A percentile compares a stretch with the other conserved stretches of the same genome.
Evolutionary conservation across 2,797 vertebrate species (phyloP).

Genomic region (Poeciliopsis infans): DNA sequence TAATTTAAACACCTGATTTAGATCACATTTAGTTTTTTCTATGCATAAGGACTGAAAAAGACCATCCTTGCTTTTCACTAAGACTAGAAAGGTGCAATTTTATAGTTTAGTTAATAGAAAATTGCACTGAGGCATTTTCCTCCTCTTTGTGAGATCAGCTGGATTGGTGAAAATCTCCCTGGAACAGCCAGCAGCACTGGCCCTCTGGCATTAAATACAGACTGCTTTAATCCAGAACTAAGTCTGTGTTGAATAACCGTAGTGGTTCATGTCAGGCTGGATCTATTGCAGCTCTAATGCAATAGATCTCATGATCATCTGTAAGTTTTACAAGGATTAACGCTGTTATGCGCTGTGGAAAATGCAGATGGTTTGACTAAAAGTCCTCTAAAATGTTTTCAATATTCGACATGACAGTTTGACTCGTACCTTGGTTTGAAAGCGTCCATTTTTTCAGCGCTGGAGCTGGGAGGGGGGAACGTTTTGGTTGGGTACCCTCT

Average conservation of each 20-base stretch:
- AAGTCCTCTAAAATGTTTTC: not conserved
- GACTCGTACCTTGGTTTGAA: constrained; percentile 78
- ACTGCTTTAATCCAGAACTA: constrained; percentile 57
- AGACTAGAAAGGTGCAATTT: not conserved
- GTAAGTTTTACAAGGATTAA: constrained; percentile 54
- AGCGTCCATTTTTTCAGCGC: constrained; percentile 68
- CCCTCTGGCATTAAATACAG: constrained; percentile 36
- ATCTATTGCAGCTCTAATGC: constrained; percentile 22
- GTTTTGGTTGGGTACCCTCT: constrained; percentile 86
- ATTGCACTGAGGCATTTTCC: not conserved
- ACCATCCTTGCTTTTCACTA: not conserved
- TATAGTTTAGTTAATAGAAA: not conserved
- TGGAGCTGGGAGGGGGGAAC: constrained; percentile 79
- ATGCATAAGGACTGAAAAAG: not conserved
- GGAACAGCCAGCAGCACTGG: constrained; percentile 26
- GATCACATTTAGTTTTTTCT: not conserved
- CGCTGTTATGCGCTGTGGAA: not conserved
- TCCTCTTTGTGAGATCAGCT: not conserved
- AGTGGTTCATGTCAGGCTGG: constrained; percentile 25
- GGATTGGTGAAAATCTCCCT: not conserved
- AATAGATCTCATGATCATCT: constrained; percentile 44
- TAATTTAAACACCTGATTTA: not conserved
- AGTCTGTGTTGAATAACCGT: constrained; percentile 25
- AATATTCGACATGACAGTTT: not conserved
- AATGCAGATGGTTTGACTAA: not conserved